Percentiles rank a stretch among this genome's conserved stretches.
Evolutionary conservation across 2,113 vertebrate genomes (phyloP).

Genomic region (Hippocampus barbouri): DNA sequence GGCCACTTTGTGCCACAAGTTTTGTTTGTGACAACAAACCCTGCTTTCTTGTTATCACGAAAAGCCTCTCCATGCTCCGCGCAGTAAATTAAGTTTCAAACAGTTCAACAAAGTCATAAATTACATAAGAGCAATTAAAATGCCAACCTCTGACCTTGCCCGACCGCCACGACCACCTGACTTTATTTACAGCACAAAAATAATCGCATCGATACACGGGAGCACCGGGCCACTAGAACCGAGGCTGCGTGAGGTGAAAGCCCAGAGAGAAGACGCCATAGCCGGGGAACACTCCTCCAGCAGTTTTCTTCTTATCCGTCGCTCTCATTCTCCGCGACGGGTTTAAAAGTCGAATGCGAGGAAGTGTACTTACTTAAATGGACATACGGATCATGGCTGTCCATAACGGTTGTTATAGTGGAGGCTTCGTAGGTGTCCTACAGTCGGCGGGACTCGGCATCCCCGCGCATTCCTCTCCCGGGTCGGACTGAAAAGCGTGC

Average conservation of each 20-base stretch:
- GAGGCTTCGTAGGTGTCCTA: constrained; percentile 54
- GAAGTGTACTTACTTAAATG: constrained; percentile 70
- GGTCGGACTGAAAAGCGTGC: constrained; percentile 56
- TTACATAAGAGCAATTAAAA: constrained; percentile 78
- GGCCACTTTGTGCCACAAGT: constrained; percentile 33
- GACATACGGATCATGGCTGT: constrained; percentile 73
- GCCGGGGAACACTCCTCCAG: constrained; percentile 1
- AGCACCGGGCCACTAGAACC: constrained; percentile 11
- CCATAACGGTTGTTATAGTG: constrained; percentile 64
- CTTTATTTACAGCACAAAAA: constrained; percentile 46
- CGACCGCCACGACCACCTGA: constrained; percentile 71
- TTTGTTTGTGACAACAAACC: constrained; percentile 40
- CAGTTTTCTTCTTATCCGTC: neutral
- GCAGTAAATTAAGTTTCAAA: constrained; percentile 64
- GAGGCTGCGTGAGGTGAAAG: constrained; percentile 37
- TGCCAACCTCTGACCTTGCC: constrained; percentile 80
- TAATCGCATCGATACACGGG: constrained; percentile 15
- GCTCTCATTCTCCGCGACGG: constrained; percentile 7
- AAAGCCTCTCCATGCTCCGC: constrained; percentile 30
- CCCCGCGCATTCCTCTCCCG: constrained; percentile 70
- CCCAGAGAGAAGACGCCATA: constrained; percentile 55
- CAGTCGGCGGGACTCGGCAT: constrained; percentile 65
- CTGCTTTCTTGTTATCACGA: constrained; percentile 13
- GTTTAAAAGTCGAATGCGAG: neutral
- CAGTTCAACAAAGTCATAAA: constrained; percentile 73